Evolutionary conservation across 35 echinoderm and acorn worm genomes (phyloP), one percentile per base, ranked within the genome.

Genomic region (Chiridota heheva): DNA sequence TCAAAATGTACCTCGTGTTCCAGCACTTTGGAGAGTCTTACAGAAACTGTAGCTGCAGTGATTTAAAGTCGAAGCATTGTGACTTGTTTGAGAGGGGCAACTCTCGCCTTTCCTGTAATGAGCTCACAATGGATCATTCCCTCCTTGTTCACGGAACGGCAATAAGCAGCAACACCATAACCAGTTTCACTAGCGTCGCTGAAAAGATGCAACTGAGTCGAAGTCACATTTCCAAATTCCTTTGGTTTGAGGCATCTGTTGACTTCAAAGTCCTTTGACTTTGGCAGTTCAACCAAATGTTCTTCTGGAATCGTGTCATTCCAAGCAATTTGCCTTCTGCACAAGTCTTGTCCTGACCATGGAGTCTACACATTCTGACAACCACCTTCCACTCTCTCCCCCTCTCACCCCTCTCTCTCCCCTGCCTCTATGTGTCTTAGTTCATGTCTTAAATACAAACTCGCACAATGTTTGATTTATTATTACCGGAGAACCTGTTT

Each of bases 311-410:
- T 53, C 20, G 59, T 24, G 5, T 94, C 86, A 62, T 96, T 81
- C 91, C 91, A 96, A 24, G 58, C 81, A 37, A 80, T 44, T 64
- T 76, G 66, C 7, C 36, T 58, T 41, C 55, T 83, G 46, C 86
- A 90, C 44, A 90, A 67, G 16, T 90, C 86, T 62, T 96, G 91
- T n/a, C n/a, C n/a, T n/a, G n/a, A n/a, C n/a, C n/a, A n/a, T n/a
- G n/a, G n/a, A n/a, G n/a, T n/a, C n/a, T n/a, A n/a, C n/a, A n/a
- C n/a, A n/a, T n/a, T n/a, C n/a, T n/a, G n/a, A n/a, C n/a, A n/a
- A n/a, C n/a, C n/a, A n/a, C n/a, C n/a, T n/a, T n/a, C n/a, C n/a
- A n/a, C n/a, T n/a, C n/a, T n/a, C n/a, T n/a, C n/a, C n/a, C n/a
- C n/a, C n/a, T n/a, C n/a, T n/a, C n/a, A n/a, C n/a, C n/a, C n/a